Evolutionary conservation across 2,113 vertebrate species (phyloP).

Genomic region (Embiotoca jacksoni): DNA sequence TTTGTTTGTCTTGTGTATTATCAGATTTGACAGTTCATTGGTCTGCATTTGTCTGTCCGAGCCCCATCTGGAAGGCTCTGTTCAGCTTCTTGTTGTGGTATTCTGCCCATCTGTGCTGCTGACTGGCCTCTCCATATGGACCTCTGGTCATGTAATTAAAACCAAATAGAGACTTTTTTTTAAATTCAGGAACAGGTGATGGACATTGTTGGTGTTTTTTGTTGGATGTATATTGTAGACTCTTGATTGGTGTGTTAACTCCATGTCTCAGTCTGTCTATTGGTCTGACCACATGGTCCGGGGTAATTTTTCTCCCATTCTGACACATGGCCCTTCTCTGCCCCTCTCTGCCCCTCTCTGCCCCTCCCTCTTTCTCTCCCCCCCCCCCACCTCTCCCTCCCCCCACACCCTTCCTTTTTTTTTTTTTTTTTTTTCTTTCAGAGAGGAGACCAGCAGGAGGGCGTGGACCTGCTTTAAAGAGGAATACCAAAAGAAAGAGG

Average conservation of each 20-base stretch:
- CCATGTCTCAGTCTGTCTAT: slow-evolving; percentile 42
- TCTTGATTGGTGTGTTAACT: slow-evolving; percentile 48
- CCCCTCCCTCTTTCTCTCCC: background rate
- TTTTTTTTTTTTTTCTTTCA: slow-evolving; percentile 67
- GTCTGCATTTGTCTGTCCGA: slow-evolving; percentile 49
- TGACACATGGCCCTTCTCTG: slow-evolving; percentile 74
- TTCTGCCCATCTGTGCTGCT: slow-evolving; percentile 68
- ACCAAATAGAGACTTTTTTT: slow-evolving; percentile 35
- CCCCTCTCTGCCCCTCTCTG: slow-evolving; percentile 51
- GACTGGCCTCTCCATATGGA: slow-evolving; percentile 59
- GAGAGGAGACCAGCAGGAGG: slow-evolving; percentile 75
- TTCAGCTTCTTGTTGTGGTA: slow-evolving; percentile 56
- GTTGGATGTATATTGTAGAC: slow-evolving; percentile 20
- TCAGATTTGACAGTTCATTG: slow-evolving; percentile 60
- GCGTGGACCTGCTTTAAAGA: slow-evolving; percentile 68
- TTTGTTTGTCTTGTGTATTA: slow-evolving; percentile 46
- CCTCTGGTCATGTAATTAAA: slow-evolving; percentile 63
- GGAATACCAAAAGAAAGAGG: slow-evolving; percentile 14
- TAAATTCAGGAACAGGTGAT: slow-evolving; percentile 28
- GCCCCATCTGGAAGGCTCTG: slow-evolving; percentile 60
- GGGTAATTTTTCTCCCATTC: slow-evolving; percentile 70
- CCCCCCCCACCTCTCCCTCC: slow-evolving; percentile 13
- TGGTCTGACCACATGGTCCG: slow-evolving; percentile 74
- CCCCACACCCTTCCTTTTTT: slow-evolving; percentile 19
- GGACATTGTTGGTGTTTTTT: slow-evolving; percentile 11